Base-by-base conservation (phyloP, 1,140 invertebrate genomes). In the Lineus longissimus region DNA sequence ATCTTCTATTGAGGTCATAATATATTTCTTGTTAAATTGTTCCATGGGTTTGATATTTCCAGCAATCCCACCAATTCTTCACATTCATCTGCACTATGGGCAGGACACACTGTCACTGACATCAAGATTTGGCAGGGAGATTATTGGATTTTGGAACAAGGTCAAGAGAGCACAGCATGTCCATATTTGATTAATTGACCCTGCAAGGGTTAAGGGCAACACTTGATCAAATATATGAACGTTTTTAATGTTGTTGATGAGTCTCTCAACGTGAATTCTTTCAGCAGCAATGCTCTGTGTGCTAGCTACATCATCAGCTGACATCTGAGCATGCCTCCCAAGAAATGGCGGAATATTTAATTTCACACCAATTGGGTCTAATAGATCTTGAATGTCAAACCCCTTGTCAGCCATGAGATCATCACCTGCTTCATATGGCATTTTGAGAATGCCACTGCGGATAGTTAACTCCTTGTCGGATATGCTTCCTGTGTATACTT, bases 341-440 rank as follows among this genome's bases (percentile, higher is more conserved):
- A 65, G 29, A 61, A 69, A 69, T 30, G 64, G 71, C 25, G 71
- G 66, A 33, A 71, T 70, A 27, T 57, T 60, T 13, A 72, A 31
- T 15, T 17, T 51, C 22, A 33, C 62, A 43, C 55, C 22, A 27
- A 41, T 66, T 55, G 19, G 29, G 13, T 17, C 31, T 11, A 70
- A 29, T 15, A 65, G 22, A 63, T 67, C 65, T 27, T 58, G 29
- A 40, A 71, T 68, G 1, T 33, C 22, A 66, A 73, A 74, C 4
- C 68, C 68, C 57, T 71, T 69, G 60, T 73, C 71, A 17, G 60
- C 70, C 65, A 74, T 65, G 22, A 74, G 63, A 23, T 55, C 29
- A 60, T 73, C 71, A 0, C 57, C 61, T 29, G 25, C 31, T 23
- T 73, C 66, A 27, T 73, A 51, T 23, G 47, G 36, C 22, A 68